Evolutionary conservation across 2,113 vertebrate genomes (phyloP).

Genomic region (Acrocephalus arundinaceus): DNA sequence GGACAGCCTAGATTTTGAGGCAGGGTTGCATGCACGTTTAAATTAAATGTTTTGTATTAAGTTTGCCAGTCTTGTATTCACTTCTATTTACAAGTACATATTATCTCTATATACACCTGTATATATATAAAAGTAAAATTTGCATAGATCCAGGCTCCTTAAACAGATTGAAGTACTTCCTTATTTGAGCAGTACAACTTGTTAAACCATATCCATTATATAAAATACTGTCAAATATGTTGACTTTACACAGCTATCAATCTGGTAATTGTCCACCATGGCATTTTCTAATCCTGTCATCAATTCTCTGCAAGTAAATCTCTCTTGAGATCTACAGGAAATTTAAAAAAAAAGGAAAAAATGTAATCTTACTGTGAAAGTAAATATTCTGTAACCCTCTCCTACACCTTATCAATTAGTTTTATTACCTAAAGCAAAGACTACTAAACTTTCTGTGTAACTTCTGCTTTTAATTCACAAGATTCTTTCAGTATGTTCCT

Average conservation of each 20-base stretch:
- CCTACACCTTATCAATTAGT: neutral
- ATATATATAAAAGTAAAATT: neutral
- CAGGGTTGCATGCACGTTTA: neutral
- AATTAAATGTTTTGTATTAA: neutral
- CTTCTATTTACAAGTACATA: neutral
- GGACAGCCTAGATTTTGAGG: neutral
- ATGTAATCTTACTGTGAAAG: neutral
- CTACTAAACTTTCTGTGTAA: neutral
- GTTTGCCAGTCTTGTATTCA: neutral
- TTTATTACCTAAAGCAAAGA: neutral
- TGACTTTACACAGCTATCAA: neutral
- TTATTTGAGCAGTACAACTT: neutral
- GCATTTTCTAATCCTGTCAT: neutral
- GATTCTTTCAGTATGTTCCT: neutral
- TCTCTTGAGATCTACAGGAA: neutral
- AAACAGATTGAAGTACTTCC: neutral
- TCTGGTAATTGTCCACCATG: neutral
- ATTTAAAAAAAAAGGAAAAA: neutral
- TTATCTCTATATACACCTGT: neutral
- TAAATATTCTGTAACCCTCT: neutral
- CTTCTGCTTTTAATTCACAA: neutral
- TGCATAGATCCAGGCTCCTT: neutral
- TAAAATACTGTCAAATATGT: neutral
- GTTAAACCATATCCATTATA: neutral
- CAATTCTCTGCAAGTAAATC: neutral